These are phyloP conservation scores for Danaus plexippus DNA, from an alignment of 1,140 invertebrate genomes.

Conservation along the genomic window DNA sequence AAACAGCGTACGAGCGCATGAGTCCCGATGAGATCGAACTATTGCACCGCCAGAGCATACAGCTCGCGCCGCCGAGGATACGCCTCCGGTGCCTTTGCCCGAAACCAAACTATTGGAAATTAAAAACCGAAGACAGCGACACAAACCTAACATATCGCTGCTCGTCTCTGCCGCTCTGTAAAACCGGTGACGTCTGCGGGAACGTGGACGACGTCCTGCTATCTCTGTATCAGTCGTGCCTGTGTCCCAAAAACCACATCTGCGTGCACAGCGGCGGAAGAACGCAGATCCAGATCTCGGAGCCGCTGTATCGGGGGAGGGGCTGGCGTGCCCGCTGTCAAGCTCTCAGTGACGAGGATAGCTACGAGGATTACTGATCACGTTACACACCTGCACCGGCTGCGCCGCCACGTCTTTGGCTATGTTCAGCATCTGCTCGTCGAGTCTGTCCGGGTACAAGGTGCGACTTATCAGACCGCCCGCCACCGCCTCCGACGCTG, in stretches of 20 bases:
- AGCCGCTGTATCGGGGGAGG: constrained; percentile 72
- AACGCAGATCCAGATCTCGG: constrained; percentile 58
- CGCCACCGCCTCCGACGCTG: constrained; percentile 78
- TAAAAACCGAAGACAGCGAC: constrained; percentile 20
- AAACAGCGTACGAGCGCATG: constrained; percentile 34
- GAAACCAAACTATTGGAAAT: constrained; percentile 49
- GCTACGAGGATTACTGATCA: constrained; percentile 43
- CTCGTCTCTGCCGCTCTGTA: constrained; percentile 39
- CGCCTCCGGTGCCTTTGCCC: constrained; percentile 44
- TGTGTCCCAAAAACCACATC: constrained; percentile 73
- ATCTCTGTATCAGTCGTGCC: constrained; percentile 75
- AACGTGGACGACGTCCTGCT: constrained; percentile 67
- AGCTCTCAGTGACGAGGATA: constrained; percentile 38
- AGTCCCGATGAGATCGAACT: constrained; percentile 55
- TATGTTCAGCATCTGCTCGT: constrained; percentile 77
- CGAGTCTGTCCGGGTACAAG: constrained; percentile 80
- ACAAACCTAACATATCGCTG: constrained; percentile 34
- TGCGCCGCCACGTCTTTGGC: constrained; percentile 76
- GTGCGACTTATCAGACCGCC: constrained; percentile 81
- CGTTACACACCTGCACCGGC: constrained; percentile 53
- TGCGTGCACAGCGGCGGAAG: constrained; percentile 70
- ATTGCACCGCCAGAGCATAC: constrained; percentile 44
- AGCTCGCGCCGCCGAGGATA: constrained; percentile 47
- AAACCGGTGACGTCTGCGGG: constrained; percentile 49
- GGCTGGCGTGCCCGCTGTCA: constrained; percentile 73